Conservation (phyloP, 1,140 invertebrate species). For the Tetramorium parvispinum region DNA sequence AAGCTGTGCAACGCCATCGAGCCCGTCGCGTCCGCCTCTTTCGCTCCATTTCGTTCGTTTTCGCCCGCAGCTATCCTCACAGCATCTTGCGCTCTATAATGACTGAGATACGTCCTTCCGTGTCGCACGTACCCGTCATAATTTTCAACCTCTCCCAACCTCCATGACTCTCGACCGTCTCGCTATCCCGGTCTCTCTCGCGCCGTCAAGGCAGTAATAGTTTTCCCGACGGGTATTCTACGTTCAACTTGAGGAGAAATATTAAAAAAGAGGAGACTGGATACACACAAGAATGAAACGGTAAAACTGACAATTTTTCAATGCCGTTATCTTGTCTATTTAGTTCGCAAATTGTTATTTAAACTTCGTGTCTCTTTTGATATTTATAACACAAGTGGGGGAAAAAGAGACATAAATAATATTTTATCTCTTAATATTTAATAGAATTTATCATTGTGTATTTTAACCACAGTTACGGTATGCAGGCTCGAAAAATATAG, state of each 20-base stretch:
- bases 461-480: neutral
- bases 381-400: neutral
- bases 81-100: slow-evolving; percentile 56
- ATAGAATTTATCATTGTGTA: neutral
- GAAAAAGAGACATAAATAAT: neutral
- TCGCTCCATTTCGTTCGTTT: slow-evolving; percentile 52
- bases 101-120: slow-evolving; percentile 56
- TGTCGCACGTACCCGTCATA: slow-evolving; percentile 71
- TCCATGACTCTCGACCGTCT: slow-evolving; percentile 51
- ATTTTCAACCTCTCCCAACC: slow-evolving; percentile 64
- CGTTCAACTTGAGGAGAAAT: neutral
- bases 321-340: neutral
- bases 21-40: slow-evolving; percentile 29
- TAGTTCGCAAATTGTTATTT: neutral
- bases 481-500: neutral
- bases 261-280: neutral
- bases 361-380: neutral
- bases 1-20: slow-evolving; percentile 29
- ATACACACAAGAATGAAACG: neutral
- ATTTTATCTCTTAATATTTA: neutral
- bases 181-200: slow-evolving; percentile 40
- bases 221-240: slow-evolving; percentile 50
- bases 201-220: slow-evolving; percentile 51
- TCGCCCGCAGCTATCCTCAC: slow-evolving; percentile 39
- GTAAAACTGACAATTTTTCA: neutral